Evolutionary conservation across 37 sponge, comb jelly and placozoan species (phyloP).

Genomic region (Chondrilla cf. caribensis): DNA sequence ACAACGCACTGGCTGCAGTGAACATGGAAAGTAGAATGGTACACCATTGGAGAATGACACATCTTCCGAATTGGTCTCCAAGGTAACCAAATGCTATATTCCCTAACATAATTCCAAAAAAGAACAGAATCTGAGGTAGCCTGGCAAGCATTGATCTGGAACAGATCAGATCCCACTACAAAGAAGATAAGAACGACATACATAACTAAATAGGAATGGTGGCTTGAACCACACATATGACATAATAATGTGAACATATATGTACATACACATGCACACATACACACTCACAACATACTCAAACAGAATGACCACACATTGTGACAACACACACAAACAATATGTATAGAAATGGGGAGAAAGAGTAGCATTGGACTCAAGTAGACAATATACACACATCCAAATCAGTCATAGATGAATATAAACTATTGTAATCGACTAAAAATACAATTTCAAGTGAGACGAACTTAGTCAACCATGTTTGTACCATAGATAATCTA

Average conservation of each 20-base stretch:
- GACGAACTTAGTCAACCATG: no score
- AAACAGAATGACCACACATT: no score
- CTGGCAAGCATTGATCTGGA: not conserved
- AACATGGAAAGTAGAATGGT: not conserved
- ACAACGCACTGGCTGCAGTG: not conserved
- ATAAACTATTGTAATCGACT: not conserved
- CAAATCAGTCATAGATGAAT: no score
- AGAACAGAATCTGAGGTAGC: conserved; percentile 5
- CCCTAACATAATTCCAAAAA: not conserved
- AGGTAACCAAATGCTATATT: not conserved
- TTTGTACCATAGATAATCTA: no score
- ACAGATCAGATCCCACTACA: conserved; percentile 10
- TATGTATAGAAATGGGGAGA: no score
- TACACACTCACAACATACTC: no score
- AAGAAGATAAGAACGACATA: not conserved
- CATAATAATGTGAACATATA: no score
- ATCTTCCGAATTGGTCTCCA: conserved; percentile 2
- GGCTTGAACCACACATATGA: not conserved
- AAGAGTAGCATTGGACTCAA: no score
- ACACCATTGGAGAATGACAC: not conserved
- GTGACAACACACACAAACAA: no score
- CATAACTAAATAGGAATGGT: not conserved
- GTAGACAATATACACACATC: no score
- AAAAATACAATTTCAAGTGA: no score
- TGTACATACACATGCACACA: no score